Base-by-base conservation (phyloP, 2,113 vertebrate genomes). In the Seriola quinqueradiata region DNA sequence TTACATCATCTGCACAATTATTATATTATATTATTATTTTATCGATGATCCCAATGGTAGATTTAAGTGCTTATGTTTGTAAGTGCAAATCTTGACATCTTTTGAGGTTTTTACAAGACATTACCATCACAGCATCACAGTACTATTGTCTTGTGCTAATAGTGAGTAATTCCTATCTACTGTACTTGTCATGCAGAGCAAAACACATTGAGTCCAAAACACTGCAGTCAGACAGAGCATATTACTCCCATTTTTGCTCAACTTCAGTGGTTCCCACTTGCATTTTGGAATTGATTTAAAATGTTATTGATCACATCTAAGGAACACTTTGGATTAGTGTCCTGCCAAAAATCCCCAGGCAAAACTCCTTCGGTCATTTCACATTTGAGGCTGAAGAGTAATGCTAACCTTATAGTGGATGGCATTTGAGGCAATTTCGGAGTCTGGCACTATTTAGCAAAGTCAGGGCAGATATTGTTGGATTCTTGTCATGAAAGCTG, bases 301-400 rank as follows among this genome's bases (percentile, higher is more conserved):
- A 75, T 52, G 57, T 70, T 81, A 91, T 88, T 70, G 84, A 87
- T 91, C 70, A 78, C 68, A 54, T 79, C 75, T 44, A 80, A 68
- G 54, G 60, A 63, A 58, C 68, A 63, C 59, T 76, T 83, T 87
- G 85, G 84, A 71, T 57, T 25, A 1, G 36, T 25, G 79, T 79
- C 87, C 75, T 73, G 81, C 11, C 65, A 81, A 66, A 82, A 34
- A 77, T 73, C 75, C 70, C 34, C 16, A 21, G 32, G 73, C 42
- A 67, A 21, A 72, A 70, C 67, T 71, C 17, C 16, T 77, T 40
- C 19, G 61, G 68, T 69, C 78, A 69, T 86, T 85, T 87, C n/a
- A 79, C 32, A n/a, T 83, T 68, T 58, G 73, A 81, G 23, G 52
- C 48, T 58, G 17, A 70, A 66, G 71, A 82, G 77, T 74, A 60